Percentiles rank a stretch among this genome's conserved stretches.
These are phyloP conservation scores for Deilephila elpenor DNA, from an alignment of 2,888 invertebrate species.

Conservation along the genomic window DNA sequence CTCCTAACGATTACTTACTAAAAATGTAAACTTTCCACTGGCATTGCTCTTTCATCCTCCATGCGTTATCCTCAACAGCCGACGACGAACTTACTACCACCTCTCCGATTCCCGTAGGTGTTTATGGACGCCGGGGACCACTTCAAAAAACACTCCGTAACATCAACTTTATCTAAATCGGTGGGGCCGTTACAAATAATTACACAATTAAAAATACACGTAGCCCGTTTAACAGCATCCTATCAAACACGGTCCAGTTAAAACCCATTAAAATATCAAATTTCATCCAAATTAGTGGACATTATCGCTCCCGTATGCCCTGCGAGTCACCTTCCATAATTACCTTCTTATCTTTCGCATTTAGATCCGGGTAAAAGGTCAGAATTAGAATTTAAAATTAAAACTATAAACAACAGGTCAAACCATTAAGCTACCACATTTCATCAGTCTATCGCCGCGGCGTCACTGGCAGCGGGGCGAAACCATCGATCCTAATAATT, in stretches of 20 bases:
- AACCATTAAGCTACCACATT: conserved; percentile 18
- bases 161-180: background rate
- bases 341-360: background rate
- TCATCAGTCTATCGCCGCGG: conserved; percentile 7
- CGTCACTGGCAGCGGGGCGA: conserved; percentile 38
- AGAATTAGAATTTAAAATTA: conserved; percentile 8
- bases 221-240: background rate
- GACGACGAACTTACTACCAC: no score
- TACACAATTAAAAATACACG: conserved; percentile 8
- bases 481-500: conserved; percentile 43
- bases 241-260: conserved; percentile 1
- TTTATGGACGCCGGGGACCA: no score
- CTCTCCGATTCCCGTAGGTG: no score
- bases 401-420: conserved; percentile 3
- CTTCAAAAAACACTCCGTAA: background rate
- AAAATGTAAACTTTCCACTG: background rate
- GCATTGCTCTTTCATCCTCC: no score
- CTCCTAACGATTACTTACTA: background rate
- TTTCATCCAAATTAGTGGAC: background rate
- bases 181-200: background rate
- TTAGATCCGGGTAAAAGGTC: conserved; percentile 4
- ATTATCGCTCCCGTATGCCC: conserved; percentile 3
- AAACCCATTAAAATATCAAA: background rate
- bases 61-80: no score
- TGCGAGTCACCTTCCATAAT: background rate